A percentile compares a stretch with the other conserved stretches of the same genome.
phyloP scores from a whole-genome alignment of 2,113 vertebrate species.

The Paedocypris sp. region DNA sequence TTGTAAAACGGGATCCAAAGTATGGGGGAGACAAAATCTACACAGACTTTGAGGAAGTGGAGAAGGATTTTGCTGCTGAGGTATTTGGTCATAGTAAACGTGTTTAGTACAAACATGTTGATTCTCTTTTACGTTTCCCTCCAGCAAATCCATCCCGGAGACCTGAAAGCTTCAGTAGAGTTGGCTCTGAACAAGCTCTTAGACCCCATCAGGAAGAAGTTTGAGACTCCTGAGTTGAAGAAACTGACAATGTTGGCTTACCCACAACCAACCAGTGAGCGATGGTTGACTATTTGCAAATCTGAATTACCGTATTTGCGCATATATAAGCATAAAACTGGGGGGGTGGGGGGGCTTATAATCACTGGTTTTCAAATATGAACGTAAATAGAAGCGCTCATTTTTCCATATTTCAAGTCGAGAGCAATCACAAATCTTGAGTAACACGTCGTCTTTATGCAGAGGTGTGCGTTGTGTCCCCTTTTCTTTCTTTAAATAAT shows the following conservation, averaged over 20 bases:
- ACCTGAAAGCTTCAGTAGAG: slow-evolving; percentile 90
- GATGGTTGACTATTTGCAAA: not conserved
- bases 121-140: not conserved
- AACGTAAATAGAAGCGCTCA: too few species aligned
- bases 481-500: too few species aligned
- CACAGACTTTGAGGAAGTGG: slow-evolving; percentile 68
- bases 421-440: too few species aligned
- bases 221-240: slow-evolving; percentile 72
- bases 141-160: slow-evolving; percentile 84
- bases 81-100: slow-evolving; percentile 45
- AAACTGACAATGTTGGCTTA: slow-evolving; percentile 75
- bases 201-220: slow-evolving; percentile 91
- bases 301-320: too few species aligned
- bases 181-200: slow-evolving; percentile 78
- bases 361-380: too few species aligned
- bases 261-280: slow-evolving; percentile 77
- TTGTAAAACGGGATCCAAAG: slow-evolving; percentile 81
- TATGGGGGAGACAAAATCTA: slow-evolving; percentile 92
- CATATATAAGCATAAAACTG: too few species aligned
- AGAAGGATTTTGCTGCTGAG: slow-evolving; percentile 86
- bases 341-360: too few species aligned
- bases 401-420: too few species aligned
- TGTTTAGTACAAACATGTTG: not conserved
- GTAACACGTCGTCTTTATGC: too few species aligned
- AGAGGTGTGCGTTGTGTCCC: too few species aligned